These are phyloP conservation scores for Pampusana beccarii DNA, from an alignment of 2,113 vertebrate species.

Conservation along the genomic window DNA sequence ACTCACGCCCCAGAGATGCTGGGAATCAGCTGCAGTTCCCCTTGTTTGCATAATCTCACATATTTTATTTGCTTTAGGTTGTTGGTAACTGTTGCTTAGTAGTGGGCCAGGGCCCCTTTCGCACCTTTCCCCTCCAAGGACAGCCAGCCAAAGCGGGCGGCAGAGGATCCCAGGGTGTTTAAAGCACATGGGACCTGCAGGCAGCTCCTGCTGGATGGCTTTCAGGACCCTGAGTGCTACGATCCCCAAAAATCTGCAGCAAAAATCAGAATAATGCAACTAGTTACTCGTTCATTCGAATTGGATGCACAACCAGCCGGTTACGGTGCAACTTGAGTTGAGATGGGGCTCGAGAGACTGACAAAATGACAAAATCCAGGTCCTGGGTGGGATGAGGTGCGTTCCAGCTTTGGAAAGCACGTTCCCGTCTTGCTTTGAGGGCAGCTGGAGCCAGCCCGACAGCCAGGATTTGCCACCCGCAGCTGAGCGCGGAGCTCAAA, in stretches of 20 bases:
- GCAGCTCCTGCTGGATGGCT: background rate
- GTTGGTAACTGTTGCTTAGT: constrained; percentile 73
- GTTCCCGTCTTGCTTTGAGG: background rate
- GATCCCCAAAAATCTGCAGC: background rate
- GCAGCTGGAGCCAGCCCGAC: background rate
- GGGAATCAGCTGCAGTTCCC: constrained; percentile 24
- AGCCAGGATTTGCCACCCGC: background rate
- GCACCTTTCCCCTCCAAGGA: constrained; percentile 44
- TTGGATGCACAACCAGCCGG: background rate
- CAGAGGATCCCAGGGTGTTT: background rate
- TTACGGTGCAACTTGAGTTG: background rate
- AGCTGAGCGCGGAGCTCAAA: fast-evolving
- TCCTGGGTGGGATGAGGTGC: background rate
- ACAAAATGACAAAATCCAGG: background rate
- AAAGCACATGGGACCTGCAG: fast-evolving
- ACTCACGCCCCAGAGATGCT: constrained; percentile 18
- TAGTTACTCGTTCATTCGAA: background rate
- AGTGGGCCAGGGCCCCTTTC: constrained; percentile 5
- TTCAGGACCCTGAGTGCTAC: background rate
- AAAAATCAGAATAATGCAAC: background rate
- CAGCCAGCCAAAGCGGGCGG: background rate
- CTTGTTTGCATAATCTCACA: constrained; percentile 29
- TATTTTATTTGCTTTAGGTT: constrained; percentile 65
- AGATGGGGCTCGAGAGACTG: background rate
- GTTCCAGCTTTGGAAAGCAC: background rate